A percentile compares a stretch with the other conserved stretches of the same genome.
Evolutionary conservation across 2,113 vertebrate genomes (phyloP).

Genomic region (Brachionichthys hirsutus): DNA sequence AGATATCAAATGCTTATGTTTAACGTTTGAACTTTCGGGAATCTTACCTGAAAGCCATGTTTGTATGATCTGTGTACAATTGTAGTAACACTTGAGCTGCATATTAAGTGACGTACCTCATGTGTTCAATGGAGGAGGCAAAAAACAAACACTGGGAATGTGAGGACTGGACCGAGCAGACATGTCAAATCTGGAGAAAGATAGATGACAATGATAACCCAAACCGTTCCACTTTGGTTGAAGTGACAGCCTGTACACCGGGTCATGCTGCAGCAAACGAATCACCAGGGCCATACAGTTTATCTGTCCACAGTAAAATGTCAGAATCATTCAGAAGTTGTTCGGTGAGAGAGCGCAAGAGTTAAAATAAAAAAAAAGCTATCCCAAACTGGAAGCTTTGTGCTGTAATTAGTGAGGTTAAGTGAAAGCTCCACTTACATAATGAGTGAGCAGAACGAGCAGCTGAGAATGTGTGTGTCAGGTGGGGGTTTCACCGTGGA

Average conservation of each 20-base stretch:
- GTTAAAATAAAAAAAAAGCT: conserved; percentile 11
- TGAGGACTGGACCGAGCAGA: conserved; percentile 59
- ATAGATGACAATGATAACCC: conserved; percentile 55
- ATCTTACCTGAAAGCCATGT: not conserved
- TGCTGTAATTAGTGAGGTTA: conserved; percentile 40
- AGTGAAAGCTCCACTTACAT: conserved; percentile 57
- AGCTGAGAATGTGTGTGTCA: conserved; percentile 79
- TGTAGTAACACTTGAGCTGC: conserved; percentile 28
- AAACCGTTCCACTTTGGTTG: not conserved
- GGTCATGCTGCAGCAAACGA: not conserved
- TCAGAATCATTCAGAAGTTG: conserved; percentile 26
- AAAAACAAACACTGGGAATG: conserved; percentile 24
- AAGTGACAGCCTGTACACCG: not conserved
- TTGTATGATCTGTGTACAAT: not conserved
- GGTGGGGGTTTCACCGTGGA: conserved; percentile 49
- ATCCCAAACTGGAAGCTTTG: conserved; percentile 24
- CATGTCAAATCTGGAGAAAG: conserved; percentile 66
- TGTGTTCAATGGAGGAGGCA: too few relatives aligned
- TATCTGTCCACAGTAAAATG: conserved; percentile 3
- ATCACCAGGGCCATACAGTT: not conserved
- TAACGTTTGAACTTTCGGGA: not conserved
- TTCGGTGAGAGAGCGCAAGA: conserved; percentile 9
- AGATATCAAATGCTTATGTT: too few relatives aligned
- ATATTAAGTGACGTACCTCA: not conserved
- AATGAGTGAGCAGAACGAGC: conserved; percentile 65